These are phyloP conservation scores for Yasuhikotakia modesta DNA, from an alignment of 2,797 vertebrate genomes.

Conservation along the genomic window DNA sequence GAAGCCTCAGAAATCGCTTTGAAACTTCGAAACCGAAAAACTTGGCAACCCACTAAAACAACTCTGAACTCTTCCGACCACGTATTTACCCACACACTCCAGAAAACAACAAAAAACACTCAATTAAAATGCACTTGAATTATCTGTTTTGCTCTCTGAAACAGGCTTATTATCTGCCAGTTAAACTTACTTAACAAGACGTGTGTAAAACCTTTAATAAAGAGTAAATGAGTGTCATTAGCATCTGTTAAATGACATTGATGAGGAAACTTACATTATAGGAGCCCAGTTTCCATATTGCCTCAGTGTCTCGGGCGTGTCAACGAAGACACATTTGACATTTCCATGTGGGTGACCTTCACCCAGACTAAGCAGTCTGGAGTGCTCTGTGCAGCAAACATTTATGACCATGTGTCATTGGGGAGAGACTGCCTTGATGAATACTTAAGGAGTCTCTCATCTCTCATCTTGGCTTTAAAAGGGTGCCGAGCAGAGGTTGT, in stretches of 20 bases:
- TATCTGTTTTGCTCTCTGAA: neutral
- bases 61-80: neutral
- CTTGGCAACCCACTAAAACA: constrained; percentile 18
- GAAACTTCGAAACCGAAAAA: no score
- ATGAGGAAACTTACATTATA: constrained; percentile 8
- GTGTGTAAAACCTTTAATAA: constrained; percentile 16
- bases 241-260: constrained; percentile 32
- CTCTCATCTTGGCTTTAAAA: constrained; percentile 33
- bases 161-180: neutral
- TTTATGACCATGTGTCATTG: constrained; percentile 35
- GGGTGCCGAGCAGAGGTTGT: constrained; percentile 35
- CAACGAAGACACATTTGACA: constrained; percentile 46
- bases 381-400: constrained; percentile 35
- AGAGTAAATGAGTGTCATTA: constrained; percentile 34
- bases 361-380: constrained; percentile 32
- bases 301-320: constrained; percentile 30
- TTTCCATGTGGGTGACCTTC: constrained; percentile 44
- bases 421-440: constrained; percentile 41
- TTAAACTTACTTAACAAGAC: constrained; percentile 27
- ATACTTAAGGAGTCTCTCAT: constrained; percentile 42
- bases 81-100: constrained; percentile 10
- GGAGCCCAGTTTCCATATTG: constrained; percentile 5
- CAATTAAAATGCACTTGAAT: constrained; percentile 18
- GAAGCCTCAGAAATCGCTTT: neutral
- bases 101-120: constrained; percentile 30